Conservation (phyloP, 2,797 vertebrate genomes). For the Tolypeutes matacus region DNA sequence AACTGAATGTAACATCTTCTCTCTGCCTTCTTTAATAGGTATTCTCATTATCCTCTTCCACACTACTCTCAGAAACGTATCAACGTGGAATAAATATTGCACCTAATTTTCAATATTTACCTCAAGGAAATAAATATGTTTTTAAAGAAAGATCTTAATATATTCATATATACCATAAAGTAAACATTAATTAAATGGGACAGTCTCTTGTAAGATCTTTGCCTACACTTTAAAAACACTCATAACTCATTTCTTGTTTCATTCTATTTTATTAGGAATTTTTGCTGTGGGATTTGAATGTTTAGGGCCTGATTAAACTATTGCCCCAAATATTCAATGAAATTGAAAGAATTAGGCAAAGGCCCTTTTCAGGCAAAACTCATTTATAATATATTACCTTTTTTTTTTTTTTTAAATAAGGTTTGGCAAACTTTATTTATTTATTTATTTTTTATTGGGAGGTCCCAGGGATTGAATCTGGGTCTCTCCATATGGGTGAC, state of each 20-base stretch:
- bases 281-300: conserved; percentile 56
- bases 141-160: not conserved
- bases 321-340: not conserved
- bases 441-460: too few species aligned
- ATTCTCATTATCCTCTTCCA: conserved; percentile 26
- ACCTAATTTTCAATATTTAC: conserved; percentile 55
- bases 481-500: too few species aligned
- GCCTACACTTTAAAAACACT: conserved; percentile 28
- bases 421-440: too few species aligned
- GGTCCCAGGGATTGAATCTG: too few species aligned
- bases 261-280: conserved; percentile 45
- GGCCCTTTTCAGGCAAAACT: conserved; percentile 17
- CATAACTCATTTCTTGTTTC: conserved; percentile 10
- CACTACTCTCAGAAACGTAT: conserved; percentile 26
- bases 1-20: conserved; percentile 1
- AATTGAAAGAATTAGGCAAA: conserved; percentile 41
- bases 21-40: not conserved
- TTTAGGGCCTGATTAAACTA: not conserved
- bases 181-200: conserved; percentile 41
- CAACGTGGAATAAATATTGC: conserved; percentile 35
- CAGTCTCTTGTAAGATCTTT: conserved; percentile 10
- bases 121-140: not conserved
- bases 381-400: not conserved
- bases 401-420: too few species aligned
- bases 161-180: conserved; percentile 32